phyloP scores from a whole-genome alignment of 2,797 vertebrate genomes.

The Sebastes minor region DNA sequence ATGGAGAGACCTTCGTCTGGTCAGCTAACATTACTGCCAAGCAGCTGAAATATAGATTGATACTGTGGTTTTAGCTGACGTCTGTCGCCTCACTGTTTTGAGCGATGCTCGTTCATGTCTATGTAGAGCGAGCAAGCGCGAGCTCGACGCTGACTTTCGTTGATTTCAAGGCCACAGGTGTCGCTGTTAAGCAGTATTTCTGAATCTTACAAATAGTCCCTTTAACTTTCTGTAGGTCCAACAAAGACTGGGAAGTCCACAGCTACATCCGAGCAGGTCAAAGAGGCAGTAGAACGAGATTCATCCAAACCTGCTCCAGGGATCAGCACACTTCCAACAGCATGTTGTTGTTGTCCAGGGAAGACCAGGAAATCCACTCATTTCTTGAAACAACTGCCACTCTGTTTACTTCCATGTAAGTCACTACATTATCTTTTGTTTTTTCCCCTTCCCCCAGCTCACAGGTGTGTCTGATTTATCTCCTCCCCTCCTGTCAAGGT shows the following conservation, averaged over 20 bases:
- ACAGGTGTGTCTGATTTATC: background rate
- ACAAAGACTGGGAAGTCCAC: background rate
- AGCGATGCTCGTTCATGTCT: too few relatives aligned
- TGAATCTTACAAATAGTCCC: too few relatives aligned
- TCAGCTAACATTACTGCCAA: too few relatives aligned
- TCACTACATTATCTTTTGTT: background rate
- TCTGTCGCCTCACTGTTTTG: too few relatives aligned
- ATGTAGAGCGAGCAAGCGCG: too few relatives aligned
- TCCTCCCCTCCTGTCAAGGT: background rate
- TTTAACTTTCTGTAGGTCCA: background rate
- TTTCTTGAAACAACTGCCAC: background rate
- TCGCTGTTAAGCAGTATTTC: too few relatives aligned
- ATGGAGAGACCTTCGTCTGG: too few relatives aligned
- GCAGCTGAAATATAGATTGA: too few relatives aligned
- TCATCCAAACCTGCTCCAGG: too few relatives aligned
- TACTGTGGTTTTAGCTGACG: too few relatives aligned
- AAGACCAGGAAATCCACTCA: background rate
- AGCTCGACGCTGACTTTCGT: too few relatives aligned
- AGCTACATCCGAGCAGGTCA: background rate
- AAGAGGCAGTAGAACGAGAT: background rate
- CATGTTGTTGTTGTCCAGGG: background rate
- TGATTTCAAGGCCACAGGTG: too few relatives aligned
- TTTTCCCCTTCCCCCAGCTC: background rate
- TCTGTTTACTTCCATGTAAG: background rate
- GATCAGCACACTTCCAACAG: background rate